Evolutionary conservation across 2,888 invertebrate genomes (phyloP).

Genomic region (Caenorhabditis imperialis): DNA sequence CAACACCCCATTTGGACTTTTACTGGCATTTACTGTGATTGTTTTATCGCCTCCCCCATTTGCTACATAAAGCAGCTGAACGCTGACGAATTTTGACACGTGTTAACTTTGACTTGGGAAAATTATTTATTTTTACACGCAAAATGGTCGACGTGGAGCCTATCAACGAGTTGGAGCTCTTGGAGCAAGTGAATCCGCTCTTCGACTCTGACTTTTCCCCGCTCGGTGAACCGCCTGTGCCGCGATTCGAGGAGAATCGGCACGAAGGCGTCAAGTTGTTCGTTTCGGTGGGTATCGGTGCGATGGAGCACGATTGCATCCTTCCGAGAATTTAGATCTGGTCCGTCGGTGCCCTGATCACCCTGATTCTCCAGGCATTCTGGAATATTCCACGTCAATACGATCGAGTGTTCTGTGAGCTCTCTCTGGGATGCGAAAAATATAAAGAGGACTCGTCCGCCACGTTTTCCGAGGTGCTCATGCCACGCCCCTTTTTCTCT

Average conservation of each 20-base stretch:
- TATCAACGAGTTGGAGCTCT: no score
- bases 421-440: no score
- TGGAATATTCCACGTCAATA: conserved; percentile 7
- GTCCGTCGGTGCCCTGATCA: not conserved
- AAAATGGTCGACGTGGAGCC: no score
- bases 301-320: not conserved
- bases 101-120: no score
- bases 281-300: conserved; percentile 20
- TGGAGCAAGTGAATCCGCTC: no score
- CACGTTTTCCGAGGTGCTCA: no score
- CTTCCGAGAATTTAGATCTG: not conserved
- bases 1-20: no score
- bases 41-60: conserved; percentile 38
- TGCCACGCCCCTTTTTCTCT: no score
- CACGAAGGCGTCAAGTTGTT: conserved; percentile 43
- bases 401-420: conserved; percentile 3
- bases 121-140: no score
- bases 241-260: conserved; percentile 22
- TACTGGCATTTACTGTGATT: conserved; percentile 55
- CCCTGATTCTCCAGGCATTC: conserved; percentile 1
- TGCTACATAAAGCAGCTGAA: conserved; percentile 16
- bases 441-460: no score
- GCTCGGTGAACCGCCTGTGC: not conserved
- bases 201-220: no score
- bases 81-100: no score